Conservation (phyloP, 1,140 invertebrate genomes). For the Meloidogyne hapla region DNA sequence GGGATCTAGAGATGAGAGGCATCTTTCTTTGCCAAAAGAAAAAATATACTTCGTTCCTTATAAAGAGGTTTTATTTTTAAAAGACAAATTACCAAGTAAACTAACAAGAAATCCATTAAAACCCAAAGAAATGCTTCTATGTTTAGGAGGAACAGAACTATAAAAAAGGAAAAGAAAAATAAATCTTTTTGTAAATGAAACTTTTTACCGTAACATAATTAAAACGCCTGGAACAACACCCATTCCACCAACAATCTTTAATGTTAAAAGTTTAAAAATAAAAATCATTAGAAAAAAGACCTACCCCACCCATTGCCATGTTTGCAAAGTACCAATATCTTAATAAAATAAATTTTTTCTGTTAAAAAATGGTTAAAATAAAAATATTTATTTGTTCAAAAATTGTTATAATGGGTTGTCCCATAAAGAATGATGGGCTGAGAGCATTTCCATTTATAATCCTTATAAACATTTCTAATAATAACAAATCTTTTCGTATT, state of each 20-base stretch:
- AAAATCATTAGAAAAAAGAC: conserved; percentile 1
- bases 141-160: conserved; percentile 60
- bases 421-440: no score
- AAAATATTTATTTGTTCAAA: no score
- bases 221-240: conserved; percentile 61
- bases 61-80: neutral
- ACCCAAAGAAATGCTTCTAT: conserved; percentile 60
- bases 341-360: conserved; percentile 5
- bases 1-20: no score
- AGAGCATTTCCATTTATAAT: no score
- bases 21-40: no score
- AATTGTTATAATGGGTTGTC: no score
- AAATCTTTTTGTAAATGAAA: no score
- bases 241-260: conserved; percentile 51
- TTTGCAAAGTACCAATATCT: conserved; percentile 45
- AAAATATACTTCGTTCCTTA: no score
- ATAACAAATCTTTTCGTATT: no score
- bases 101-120: conserved; percentile 62
- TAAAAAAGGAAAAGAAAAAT: conserved; percentile 13
- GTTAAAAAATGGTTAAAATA: no score
- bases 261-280: neutral
- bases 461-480: no score
- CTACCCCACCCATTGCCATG: conserved; percentile 46
- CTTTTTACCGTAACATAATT: conserved; percentile 55
- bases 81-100: conserved; percentile 47